phyloP scores from a whole-genome alignment of 1,140 invertebrate species.

The Anagrus nilaparvatae region DNA sequence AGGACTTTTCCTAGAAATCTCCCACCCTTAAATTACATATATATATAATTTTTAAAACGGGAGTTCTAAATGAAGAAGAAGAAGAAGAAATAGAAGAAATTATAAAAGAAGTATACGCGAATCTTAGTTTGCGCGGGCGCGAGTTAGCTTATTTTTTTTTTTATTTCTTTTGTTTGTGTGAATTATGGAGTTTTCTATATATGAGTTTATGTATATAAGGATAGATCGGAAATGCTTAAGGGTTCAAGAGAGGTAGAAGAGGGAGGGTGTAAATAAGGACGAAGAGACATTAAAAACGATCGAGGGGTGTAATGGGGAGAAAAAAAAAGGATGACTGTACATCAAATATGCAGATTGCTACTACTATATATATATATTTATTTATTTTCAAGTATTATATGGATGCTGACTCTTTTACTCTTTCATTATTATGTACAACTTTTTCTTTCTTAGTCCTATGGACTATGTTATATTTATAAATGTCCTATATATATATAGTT shows the following conservation, averaged over 20 bases:
- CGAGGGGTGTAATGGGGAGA: slow-evolving; percentile 11
- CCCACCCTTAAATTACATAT: background rate
- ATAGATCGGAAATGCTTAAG: slow-evolving; percentile 9
- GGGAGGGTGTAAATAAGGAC: slow-evolving; percentile 8
- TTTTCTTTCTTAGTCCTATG: too few relatives aligned
- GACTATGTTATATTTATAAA: too few relatives aligned
- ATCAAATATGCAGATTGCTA: slow-evolving; percentile 28
- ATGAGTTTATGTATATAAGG: background rate
- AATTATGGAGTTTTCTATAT: background rate
- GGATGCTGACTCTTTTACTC: too few relatives aligned
- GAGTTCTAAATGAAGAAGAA: slow-evolving; percentile 17
- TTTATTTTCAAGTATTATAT: too few relatives aligned
- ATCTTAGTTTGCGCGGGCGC: slow-evolving; percentile 16
- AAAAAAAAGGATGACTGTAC: slow-evolving; percentile 22
- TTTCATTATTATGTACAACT: too few relatives aligned
- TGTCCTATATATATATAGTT: too few relatives aligned
- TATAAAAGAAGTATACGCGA: too few relatives aligned
- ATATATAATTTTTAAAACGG: too few relatives aligned
- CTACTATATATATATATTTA: too few relatives aligned
- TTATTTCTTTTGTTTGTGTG: slow-evolving; percentile 1
- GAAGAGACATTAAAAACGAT: slow-evolving; percentile 12
- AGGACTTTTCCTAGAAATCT: slow-evolving; percentile 4
- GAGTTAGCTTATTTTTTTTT: slow-evolving; percentile 8
- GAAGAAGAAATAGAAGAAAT: too few relatives aligned
- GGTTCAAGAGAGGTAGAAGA: background rate